Conservation (phyloP, 2,113 vertebrate species). For the Bubalus kerabau region DNA sequence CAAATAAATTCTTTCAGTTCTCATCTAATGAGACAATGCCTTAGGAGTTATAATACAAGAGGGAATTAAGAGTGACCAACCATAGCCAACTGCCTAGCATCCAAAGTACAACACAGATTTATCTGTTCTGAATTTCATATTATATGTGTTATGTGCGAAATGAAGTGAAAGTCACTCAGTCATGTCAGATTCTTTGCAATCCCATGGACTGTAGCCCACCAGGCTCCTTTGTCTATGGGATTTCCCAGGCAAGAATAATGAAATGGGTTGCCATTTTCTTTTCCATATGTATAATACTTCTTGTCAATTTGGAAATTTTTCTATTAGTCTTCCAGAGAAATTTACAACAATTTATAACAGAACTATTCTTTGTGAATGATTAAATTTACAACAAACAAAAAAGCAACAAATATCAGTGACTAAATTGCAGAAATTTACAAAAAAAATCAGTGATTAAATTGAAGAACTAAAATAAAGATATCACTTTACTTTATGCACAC, state of each 20-base stretch:
- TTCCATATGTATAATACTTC: neutral
- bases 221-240: too few species aligned
- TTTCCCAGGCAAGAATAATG: too few species aligned
- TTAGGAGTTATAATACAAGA: neutral
- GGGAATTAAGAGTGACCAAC: neutral
- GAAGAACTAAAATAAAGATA: neutral
- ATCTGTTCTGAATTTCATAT: neutral
- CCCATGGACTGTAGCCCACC: too few species aligned
- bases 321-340: neutral
- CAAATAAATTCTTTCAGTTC: neutral
- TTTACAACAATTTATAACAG: neutral
- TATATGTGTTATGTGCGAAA: neutral
- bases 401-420: neutral
- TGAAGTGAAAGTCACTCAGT: too few species aligned
- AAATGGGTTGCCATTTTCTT: too few species aligned
- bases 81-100: neutral
- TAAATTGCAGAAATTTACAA: neutral
- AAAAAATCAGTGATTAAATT: neutral
- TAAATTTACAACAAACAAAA: neutral
- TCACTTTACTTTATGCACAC: neutral
- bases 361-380: neutral
- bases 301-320: neutral
- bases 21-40: neutral
- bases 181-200: too few species aligned
- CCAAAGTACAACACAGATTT: neutral